Base-by-base conservation (phyloP, 1,140 invertebrate species). In the Heliconius congener region DNA sequence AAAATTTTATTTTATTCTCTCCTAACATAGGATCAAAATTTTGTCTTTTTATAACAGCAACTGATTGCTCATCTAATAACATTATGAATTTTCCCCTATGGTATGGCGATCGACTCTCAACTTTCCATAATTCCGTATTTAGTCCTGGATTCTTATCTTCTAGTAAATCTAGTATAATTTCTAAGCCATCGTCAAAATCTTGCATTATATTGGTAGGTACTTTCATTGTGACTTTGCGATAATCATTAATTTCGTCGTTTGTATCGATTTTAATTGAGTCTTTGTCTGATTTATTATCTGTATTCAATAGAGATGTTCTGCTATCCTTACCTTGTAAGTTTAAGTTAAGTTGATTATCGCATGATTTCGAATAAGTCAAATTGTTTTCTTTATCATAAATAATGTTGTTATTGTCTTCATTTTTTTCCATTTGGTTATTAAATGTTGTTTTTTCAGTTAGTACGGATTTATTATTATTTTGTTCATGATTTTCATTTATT, bases 71-170 rank as follows among this genome's bases (percentile, higher is more conserved):
- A 76, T 94, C 92, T 1, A 94, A 79, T 0, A 84, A 34, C 1
- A 94, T n/a, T n/a, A 75, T 85, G 71, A 94, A 91, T 52, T 86
- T 88, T 0, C 92, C 91, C n/a, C 84, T 88, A 30, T 80, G 80
- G 30, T 88, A 85, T 1, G 74, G 73, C 0, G 81, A 80, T 18
- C 85, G 84, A 0, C 78, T 83, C 1, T 78, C 81, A 1, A 93
- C 78, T 39, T 88, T 81, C 92, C 92, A 93, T 11, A 92, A 18
- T 42, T 92, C 91, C 0, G 91, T 91, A 72, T 93, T 94, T 13
- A 94, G 78, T 0, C 88, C 91, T 0, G 91, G 90, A 75, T 94
- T 94, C 57, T 92, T 91, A 50, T 93, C 88, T 83, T 94, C 87
- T 0, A 94, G 73, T 13, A 93, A 30, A 78, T 93, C 90, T 13